phyloP scores from a whole-genome alignment of 2,113 vertebrate species.

The Pimephales promelas region DNA sequence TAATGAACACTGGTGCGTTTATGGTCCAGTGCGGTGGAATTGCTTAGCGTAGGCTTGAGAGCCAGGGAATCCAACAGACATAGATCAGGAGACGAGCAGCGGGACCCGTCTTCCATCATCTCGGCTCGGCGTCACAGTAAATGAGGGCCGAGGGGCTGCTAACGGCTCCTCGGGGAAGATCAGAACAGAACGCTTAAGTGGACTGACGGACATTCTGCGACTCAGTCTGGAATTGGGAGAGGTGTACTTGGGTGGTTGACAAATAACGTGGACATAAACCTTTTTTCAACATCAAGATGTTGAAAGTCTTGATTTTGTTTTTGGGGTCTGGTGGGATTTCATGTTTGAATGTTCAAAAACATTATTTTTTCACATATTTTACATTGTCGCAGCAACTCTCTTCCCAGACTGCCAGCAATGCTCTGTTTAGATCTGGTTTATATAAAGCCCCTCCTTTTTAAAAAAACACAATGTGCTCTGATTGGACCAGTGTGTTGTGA shows the following conservation, averaged over 20 bases:
- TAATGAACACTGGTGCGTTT: conserved; percentile 64
- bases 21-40: background rate
- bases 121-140: conserved; percentile 64
- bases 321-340: too few relatives aligned
- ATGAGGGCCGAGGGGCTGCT: conserved; percentile 7
- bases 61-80: conserved; percentile 69
- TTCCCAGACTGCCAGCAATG: too few relatives aligned
- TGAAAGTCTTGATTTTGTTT: too few relatives aligned
- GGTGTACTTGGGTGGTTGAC: background rate
- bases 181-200: background rate
- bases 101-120: conserved; percentile 62
- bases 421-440: too few relatives aligned
- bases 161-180: background rate
- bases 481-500: too few relatives aligned
- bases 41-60: conserved; percentile 33
- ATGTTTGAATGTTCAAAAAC: too few relatives aligned
- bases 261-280: background rate
- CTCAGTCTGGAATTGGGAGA: background rate
- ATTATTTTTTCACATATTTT: too few relatives aligned
- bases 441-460: too few relatives aligned
- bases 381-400: too few relatives aligned
- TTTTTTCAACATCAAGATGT: background rate
- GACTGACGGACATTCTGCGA: background rate
- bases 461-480: too few relatives aligned
- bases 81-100: conserved; percentile 70